Evolutionary conservation across 2,888 invertebrate genomes (phyloP).

Genomic region (Acheta domesticus): DNA sequence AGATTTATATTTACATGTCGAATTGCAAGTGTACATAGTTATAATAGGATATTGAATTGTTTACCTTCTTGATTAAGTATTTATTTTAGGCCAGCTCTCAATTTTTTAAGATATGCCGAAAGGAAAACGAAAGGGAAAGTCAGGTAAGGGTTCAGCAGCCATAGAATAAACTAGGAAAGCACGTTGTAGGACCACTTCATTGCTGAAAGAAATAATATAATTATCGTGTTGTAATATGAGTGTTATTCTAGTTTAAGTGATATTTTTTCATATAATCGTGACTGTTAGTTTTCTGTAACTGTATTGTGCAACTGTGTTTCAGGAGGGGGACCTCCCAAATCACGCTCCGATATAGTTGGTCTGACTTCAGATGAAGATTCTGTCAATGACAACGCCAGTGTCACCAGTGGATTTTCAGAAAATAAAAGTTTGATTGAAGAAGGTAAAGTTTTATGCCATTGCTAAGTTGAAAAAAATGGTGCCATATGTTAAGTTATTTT

Average conservation of each 20-base stretch:
- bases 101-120: constrained; percentile 61
- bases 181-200: neutral
- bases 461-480: constrained; percentile 23
- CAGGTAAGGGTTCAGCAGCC: constrained; percentile 55
- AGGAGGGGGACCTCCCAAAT: constrained; percentile 31
- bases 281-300: too few species aligned
- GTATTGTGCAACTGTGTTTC: neutral
- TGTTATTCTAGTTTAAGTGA: neutral
- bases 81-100: constrained; percentile 56
- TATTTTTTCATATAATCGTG: too few species aligned
- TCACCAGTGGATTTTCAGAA: constrained; percentile 76
- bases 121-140: constrained; percentile 72
- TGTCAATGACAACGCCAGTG: constrained; percentile 73
- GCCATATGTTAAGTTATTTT: too few species aligned
- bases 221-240: neutral
- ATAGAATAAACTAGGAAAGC: constrained; percentile 25
- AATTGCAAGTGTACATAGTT: constrained; percentile 66
- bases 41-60: constrained; percentile 70
- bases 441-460: constrained; percentile 38
- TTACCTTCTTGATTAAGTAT: constrained; percentile 75
- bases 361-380: constrained; percentile 74
- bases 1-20: constrained; percentile 66
- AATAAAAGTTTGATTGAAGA: constrained; percentile 61
- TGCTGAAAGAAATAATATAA: neutral
- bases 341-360: constrained; percentile 31